phyloP scores from a whole-genome alignment of 2,888 invertebrate species.

The Morpho deidamia region DNA sequence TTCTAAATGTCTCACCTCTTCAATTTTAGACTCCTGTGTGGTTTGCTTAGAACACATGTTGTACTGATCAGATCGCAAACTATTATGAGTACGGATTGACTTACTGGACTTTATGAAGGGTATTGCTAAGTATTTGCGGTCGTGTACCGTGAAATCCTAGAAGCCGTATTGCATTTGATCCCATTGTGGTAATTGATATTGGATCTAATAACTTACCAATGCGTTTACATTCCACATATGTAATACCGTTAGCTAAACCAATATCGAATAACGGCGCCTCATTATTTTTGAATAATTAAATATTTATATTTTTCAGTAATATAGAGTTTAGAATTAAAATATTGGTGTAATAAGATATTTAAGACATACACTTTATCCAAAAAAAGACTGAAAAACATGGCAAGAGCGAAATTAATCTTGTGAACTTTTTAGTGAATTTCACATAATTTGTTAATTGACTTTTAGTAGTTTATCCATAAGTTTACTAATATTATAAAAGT shows the following conservation, averaged over 20 bases:
- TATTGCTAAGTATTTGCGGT: slow-evolving; percentile 29
- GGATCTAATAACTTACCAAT: slow-evolving; percentile 28
- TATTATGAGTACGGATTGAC: slow-evolving; percentile 53
- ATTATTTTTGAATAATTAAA: background rate
- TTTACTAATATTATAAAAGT: too few species aligned
- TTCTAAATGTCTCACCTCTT: slow-evolving; percentile 58
- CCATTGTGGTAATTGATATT: slow-evolving; percentile 32
- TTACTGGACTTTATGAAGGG: slow-evolving; percentile 42
- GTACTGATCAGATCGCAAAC: slow-evolving; percentile 50
- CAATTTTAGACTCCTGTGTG: slow-evolving; percentile 54
- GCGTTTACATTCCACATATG: slow-evolving; percentile 20
- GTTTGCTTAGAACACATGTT: slow-evolving; percentile 74
- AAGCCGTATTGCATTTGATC: slow-evolving; percentile 32
- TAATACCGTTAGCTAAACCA: slow-evolving; percentile 14
- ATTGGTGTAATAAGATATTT: too few species aligned
- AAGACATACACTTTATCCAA: too few species aligned
- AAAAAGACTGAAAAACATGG: too few species aligned
- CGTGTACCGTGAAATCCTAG: slow-evolving; percentile 26
- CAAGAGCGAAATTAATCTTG: too few species aligned
- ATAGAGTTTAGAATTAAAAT: too few species aligned
- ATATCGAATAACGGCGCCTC: slow-evolving; percentile 17
- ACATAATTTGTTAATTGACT: too few species aligned
- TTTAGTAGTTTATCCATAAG: too few species aligned
- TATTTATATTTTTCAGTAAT: too few species aligned
- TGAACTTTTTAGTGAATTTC: too few species aligned